These are phyloP conservation scores for Plebejus melissa DNA, from an alignment of 2,888 invertebrate species.

Conservation along the genomic window DNA sequence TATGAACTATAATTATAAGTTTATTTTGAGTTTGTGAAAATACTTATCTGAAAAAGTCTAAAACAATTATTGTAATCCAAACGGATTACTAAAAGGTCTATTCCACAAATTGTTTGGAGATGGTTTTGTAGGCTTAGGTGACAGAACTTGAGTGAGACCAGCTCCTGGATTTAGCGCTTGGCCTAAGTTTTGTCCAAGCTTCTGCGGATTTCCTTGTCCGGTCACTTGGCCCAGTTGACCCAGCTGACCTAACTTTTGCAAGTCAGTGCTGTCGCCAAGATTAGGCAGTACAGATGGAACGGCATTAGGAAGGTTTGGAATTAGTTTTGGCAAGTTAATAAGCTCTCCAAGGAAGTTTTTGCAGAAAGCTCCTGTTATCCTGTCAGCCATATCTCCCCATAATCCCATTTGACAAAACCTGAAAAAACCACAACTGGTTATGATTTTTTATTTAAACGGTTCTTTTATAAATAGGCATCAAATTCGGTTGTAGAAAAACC, in stretches of 20 bases:
- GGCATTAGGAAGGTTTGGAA: slow-evolving; percentile 22
- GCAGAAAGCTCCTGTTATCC: slow-evolving; percentile 78
- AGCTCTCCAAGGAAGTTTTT: slow-evolving; percentile 58
- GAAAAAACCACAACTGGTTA: slow-evolving; percentile 37
- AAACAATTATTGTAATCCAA: slow-evolving; percentile 31
- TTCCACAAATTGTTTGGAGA: slow-evolving; percentile 30
- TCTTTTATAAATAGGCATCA: not conserved
- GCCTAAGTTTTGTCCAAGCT: not conserved
- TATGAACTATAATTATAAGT: no score
- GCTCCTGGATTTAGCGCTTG: slow-evolving; percentile 7
- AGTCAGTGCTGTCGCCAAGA: slow-evolving; percentile 6
- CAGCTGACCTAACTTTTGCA: slow-evolving; percentile 8
- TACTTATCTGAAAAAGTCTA: not conserved
- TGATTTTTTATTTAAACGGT: not conserved
- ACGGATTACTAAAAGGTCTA: slow-evolving; percentile 34
- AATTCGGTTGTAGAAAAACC: not conserved
- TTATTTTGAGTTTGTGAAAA: no score
- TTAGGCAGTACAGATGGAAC: not conserved
- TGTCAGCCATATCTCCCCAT: slow-evolving; percentile 81
- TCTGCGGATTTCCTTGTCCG: not conserved
- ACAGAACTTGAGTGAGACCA: slow-evolving; percentile 23
- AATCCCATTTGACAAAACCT: slow-evolving; percentile 84
- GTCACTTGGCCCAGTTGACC: slow-evolving; percentile 13
- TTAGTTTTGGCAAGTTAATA: slow-evolving; percentile 48
- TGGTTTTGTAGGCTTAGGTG: slow-evolving; percentile 26